Evolutionary conservation across 2,888 invertebrate genomes (phyloP).

Genomic region (Phalangium opilio): DNA sequence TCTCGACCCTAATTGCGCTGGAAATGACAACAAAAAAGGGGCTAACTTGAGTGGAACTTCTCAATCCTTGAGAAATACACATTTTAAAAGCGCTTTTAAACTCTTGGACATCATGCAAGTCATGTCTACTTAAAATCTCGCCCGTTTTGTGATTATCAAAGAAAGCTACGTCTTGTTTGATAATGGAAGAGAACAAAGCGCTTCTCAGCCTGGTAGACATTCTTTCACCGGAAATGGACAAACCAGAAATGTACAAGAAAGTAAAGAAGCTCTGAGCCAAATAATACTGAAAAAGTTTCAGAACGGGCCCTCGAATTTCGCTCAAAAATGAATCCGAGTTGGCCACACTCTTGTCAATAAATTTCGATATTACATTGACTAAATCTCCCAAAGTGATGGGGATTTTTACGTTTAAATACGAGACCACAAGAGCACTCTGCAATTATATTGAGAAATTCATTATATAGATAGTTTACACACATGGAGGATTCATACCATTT

Average conservation of each 20-base stretch:
- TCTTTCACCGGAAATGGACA: constrained; percentile 75
- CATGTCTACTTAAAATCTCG: constrained; percentile 69
- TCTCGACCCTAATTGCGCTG: too few relatives aligned
- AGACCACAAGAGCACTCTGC: constrained; percentile 73
- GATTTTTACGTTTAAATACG: constrained; percentile 73
- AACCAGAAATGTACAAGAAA: constrained; percentile 69
- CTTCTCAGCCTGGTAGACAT: constrained; percentile 65
- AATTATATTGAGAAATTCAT: too few relatives aligned
- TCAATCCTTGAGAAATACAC: constrained; percentile 76
- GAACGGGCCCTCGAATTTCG: constrained; percentile 48
- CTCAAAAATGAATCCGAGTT: constrained; percentile 40
- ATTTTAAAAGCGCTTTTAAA: constrained; percentile 94
- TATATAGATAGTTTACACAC: too few relatives aligned
- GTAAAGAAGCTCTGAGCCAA: constrained; percentile 59
- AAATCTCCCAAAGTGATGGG: constrained; percentile 67
- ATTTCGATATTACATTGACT: constrained; percentile 55
- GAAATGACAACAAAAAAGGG: too few relatives aligned
- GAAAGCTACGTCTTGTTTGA: constrained; percentile 74
- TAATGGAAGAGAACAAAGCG: constrained; percentile 62
- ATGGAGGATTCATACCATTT: too few relatives aligned
- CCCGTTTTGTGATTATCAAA: constrained; percentile 82
- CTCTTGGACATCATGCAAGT: constrained; percentile 63
- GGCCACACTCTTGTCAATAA: constrained; percentile 26
- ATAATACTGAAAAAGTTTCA: constrained; percentile 41
- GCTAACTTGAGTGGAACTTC: constrained; percentile 65